Conservation (phyloP, 1,140 invertebrate genomes). For the Bombus huntii region DNA sequence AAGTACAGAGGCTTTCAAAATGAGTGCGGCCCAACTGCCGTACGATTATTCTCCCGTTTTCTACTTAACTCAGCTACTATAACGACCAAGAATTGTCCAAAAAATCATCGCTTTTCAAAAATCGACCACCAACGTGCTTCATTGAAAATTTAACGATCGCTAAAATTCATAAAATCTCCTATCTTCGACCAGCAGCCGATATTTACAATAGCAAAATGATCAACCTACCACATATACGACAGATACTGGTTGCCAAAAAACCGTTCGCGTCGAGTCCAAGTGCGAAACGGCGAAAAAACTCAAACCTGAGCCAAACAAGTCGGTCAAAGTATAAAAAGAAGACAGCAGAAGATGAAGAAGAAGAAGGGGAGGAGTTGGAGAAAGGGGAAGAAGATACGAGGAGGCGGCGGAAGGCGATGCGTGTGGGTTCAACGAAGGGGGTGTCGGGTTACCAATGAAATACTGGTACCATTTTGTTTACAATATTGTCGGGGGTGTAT, state of each 20-base stretch:
- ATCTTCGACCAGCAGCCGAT: no score
- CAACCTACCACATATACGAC: no score
- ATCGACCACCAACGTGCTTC: no score
- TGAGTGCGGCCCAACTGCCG: no score
- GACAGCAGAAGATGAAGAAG: neutral
- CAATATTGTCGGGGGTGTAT: constrained; percentile 77
- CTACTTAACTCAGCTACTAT: no score
- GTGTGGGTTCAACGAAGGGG: constrained; percentile 77
- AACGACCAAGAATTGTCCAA: no score
- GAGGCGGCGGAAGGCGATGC: constrained; percentile 67
- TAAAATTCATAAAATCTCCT: no score
- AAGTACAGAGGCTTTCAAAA: no score
- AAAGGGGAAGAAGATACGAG: neutral
- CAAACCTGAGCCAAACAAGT: neutral
- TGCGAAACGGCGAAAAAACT: neutral
- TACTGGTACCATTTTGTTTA: constrained; percentile 83
- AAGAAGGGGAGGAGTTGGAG: neutral
- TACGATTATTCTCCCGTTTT: no score
- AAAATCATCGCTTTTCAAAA: no score
- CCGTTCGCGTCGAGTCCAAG: neutral
- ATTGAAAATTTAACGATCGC: no score
- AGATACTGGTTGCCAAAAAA: neutral
- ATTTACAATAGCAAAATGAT: no score
- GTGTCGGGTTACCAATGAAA: constrained; percentile 82
- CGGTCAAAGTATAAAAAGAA: neutral